Conservation (phyloP, 2,797 vertebrate genomes). For the Pangasius sanitwongsei region DNA sequence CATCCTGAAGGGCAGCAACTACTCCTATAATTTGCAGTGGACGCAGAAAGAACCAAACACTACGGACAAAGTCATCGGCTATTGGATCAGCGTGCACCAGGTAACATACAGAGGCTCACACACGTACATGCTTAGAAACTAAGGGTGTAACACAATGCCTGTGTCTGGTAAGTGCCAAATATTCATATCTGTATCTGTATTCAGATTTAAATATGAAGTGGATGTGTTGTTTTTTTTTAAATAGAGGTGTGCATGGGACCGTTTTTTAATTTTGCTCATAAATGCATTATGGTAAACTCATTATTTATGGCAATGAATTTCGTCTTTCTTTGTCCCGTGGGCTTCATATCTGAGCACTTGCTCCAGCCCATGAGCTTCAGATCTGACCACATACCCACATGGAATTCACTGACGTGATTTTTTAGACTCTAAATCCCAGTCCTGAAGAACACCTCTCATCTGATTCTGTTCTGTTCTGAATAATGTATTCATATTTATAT, state of each 20-base stretch:
- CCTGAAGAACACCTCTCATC: background rate
- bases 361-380: background rate
- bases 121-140: background rate
- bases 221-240: too few species aligned
- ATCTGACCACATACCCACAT: background rate
- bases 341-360: background rate
- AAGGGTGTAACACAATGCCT: background rate
- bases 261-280: too few species aligned
- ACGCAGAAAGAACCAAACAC: conserved; percentile 90
- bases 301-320: background rate
- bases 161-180: too few species aligned
- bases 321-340: background rate
- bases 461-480: background rate
- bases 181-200: background rate
- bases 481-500: background rate
- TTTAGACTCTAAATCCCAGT: background rate
- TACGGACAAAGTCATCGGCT: conserved; percentile 88
- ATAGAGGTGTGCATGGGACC: too few species aligned
- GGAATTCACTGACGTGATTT: background rate
- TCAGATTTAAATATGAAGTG: background rate
- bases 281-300: background rate
- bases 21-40: conserved; percentile 95
- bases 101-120: conserved; percentile 65
- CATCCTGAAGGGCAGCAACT: conserved; percentile 90
- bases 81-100: conserved; percentile 87